Evolutionary conservation across 2,113 vertebrate genomes (phyloP).

Genomic region (Phoenicopterus ruber): DNA sequence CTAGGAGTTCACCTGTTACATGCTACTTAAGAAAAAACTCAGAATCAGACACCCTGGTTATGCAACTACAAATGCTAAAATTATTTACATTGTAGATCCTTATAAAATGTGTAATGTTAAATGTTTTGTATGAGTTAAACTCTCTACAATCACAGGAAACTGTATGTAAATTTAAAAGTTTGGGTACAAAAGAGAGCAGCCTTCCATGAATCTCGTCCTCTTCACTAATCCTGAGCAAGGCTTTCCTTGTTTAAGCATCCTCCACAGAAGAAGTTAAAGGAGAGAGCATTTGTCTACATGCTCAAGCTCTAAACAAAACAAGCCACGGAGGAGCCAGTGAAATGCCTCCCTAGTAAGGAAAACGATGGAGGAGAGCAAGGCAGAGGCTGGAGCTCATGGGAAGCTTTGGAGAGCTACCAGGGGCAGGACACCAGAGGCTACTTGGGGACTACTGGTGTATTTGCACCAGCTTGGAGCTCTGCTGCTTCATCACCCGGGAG

Average conservation of each 20-base stretch:
- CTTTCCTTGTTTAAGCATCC: not conserved
- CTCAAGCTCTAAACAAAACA: not conserved
- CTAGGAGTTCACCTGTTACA: not conserved
- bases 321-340: not conserved
- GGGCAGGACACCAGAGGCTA: not conserved
- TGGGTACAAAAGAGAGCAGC: not conserved
- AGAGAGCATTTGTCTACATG: not conserved
- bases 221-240: not conserved
- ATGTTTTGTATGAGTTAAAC: not conserved
- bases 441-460: not conserved
- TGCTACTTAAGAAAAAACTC: not conserved
- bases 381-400: not conserved
- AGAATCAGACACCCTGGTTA: not conserved
- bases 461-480: not conserved
- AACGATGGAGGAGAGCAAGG: not conserved
- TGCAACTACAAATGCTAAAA: not conserved
- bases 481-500: not conserved
- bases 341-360: not conserved
- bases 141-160: not conserved
- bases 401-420: not conserved
- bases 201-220: not conserved
- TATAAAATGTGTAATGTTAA: not conserved
- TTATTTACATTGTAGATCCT: not conserved
- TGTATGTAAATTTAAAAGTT: not conserved
- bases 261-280: not conserved